Evolutionary conservation across 2,113 vertebrate species (phyloP).

Genomic region (Dolichallabes microphthalmus): DNA sequence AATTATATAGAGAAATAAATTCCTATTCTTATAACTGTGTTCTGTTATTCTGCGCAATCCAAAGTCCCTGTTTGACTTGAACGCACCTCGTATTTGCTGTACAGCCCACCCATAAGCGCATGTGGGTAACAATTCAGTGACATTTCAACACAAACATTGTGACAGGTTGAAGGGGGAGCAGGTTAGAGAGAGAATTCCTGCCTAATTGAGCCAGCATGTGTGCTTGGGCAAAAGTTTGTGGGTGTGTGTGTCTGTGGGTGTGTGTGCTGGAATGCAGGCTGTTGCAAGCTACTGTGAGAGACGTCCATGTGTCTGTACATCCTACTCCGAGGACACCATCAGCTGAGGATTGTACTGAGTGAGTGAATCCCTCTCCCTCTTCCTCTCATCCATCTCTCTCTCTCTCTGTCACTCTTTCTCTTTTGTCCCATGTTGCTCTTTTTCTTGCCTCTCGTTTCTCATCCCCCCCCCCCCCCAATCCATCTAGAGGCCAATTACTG

Average conservation of each 20-base stretch:
- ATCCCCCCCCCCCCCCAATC: neutral
- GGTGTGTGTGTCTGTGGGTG: neutral
- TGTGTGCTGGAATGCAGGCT: conserved; percentile 9
- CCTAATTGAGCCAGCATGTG: conserved; percentile 13
- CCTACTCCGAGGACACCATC: conserved; percentile 3
- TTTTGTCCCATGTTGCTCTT: neutral
- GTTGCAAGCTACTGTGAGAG: neutral
- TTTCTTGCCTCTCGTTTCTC: conserved; percentile 1
- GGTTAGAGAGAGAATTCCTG: neutral
- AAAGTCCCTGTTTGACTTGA: no score
- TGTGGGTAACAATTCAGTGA: neutral
- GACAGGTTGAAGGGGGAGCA: conserved; percentile 32
- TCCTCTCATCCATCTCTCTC: conserved; percentile 13
- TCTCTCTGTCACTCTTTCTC: neutral
- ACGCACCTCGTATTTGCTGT: neutral
- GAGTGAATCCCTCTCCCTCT: conserved; percentile 23
- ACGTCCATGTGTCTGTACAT: neutral
- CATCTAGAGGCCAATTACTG: conserved; percentile 45
- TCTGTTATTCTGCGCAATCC: no score
- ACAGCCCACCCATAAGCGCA: neutral
- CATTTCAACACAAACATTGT: conserved; percentile 28
- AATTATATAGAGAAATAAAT: no score
- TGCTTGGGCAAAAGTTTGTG: neutral
- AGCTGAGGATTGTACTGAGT: conserved; percentile 35
- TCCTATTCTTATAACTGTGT: no score